phyloP scores from a whole-genome alignment of 23 tunicate genomes.

The Aplidium turbinatum region DNA sequence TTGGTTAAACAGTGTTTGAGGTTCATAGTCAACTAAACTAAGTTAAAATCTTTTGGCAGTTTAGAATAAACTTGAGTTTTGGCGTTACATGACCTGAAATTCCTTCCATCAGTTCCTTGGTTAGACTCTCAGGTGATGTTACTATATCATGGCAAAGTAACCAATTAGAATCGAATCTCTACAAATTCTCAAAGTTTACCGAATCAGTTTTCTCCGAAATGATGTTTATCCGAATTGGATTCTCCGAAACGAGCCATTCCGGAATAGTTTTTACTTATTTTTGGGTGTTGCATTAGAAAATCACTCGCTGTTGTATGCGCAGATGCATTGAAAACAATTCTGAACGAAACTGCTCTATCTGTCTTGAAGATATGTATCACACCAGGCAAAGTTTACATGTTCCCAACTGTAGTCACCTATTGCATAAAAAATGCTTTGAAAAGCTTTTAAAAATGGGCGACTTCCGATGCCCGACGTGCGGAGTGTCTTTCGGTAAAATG shows the following conservation, averaged over 20 bases:
- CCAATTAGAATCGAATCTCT: no score
- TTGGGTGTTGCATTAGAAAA: background rate
- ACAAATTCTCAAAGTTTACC: background rate
- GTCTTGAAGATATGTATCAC: conserved; percentile 81
- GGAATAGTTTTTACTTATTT: background rate
- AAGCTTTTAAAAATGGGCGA: conserved; percentile 43
- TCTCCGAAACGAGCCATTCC: background rate
- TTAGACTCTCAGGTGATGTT: no score
- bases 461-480: conserved; percentile 76
- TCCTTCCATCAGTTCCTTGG: no score
- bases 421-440: conserved; percentile 63
- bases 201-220: no score
- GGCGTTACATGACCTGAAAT: no score
- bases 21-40: no score
- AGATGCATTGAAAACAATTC: conserved; percentile 80
- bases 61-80: no score
- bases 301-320: background rate
- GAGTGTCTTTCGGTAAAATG: conserved; percentile 54
- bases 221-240: no score
- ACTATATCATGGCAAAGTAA: no score
- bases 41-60: no score
- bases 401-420: conserved; percentile 72
- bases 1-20: no score
- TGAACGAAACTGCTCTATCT: conserved; percentile 66
- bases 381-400: conserved; percentile 41